Evolutionary conservation across 1,140 invertebrate genomes (phyloP).

Genomic region (Argopecten irradians): DNA sequence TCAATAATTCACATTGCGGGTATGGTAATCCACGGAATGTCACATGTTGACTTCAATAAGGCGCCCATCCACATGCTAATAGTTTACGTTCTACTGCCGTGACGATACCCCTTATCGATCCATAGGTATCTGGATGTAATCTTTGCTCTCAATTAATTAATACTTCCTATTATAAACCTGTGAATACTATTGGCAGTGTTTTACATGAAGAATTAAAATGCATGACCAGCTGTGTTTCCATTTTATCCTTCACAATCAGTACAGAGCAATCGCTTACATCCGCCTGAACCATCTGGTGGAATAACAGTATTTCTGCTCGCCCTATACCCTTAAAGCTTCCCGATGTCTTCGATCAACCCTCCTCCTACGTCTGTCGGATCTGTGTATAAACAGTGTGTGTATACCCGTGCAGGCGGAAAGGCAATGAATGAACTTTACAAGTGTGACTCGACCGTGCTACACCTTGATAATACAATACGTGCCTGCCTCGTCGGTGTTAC

Average conservation of each 20-base stretch:
- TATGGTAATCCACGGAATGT: background rate
- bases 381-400: background rate
- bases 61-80: background rate
- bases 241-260: background rate
- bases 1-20: background rate
- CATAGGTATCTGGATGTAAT: background rate
- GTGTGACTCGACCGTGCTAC: background rate
- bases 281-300: background rate
- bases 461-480: slow-evolving; percentile 10
- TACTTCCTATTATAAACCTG: background rate
- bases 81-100: background rate
- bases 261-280: background rate
- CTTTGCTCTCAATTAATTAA: background rate
- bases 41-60: background rate
- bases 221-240: background rate
- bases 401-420: background rate
- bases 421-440: background rate
- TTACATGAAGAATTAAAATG: background rate
- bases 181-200: background rate
- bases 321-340: background rate
- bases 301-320: background rate
- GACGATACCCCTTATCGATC: background rate
- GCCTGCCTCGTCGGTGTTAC: background rate
- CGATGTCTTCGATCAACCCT: slow-evolving; percentile 19
- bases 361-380: background rate